Conservation (phyloP, 2,888 invertebrate species). For the Gasteruption jaculator region DNA sequence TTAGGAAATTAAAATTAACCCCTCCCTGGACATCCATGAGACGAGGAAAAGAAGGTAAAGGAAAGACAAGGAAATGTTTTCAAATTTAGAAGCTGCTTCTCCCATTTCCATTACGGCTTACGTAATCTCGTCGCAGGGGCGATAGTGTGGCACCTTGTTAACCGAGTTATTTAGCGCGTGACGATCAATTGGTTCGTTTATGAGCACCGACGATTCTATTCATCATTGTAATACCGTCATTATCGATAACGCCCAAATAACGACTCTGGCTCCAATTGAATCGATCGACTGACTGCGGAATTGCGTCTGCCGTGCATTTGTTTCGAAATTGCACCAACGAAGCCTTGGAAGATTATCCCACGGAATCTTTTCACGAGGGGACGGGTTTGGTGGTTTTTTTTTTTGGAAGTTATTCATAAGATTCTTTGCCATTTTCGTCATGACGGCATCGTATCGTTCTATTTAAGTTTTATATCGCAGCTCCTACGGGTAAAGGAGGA, state of each 20-base stretch:
- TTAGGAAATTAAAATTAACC: conserved; percentile 52
- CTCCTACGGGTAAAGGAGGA: no score
- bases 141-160: conserved; percentile 35
- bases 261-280: no score
- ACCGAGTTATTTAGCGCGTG: conserved; percentile 34
- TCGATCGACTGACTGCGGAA: no score
- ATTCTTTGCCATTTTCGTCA: conserved; percentile 48
- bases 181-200: conserved; percentile 20
- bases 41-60: no score
- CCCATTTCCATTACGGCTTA: conserved; percentile 32
- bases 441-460: conserved; percentile 48
- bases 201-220: no score
- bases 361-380: no score
- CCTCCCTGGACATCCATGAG: conserved; percentile 25
- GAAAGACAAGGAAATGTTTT: conserved; percentile 1
- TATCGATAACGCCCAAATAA: no score
- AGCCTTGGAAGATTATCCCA: no score
- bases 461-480: conserved; percentile 52
- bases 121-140: conserved; percentile 35
- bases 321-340: no score
- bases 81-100: background rate
- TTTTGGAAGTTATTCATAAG: conserved; percentile 45
- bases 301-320: no score
- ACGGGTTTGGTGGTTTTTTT: no score
- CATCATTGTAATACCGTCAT: no score